phyloP scores from a whole-genome alignment of 2,797 vertebrate species.

The Hirundo rustica region DNA sequence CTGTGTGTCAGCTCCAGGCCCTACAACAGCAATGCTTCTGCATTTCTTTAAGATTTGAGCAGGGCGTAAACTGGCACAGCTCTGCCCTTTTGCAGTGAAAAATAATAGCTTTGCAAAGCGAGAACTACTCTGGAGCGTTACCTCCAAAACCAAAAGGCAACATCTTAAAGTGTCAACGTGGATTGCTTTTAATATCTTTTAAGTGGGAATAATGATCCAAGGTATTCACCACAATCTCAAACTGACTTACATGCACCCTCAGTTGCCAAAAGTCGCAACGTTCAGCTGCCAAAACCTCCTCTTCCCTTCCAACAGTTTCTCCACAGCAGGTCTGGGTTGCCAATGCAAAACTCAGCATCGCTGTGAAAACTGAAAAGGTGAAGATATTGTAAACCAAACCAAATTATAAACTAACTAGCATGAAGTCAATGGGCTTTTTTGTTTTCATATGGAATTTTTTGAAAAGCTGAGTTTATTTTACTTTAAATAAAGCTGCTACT shows the following conservation, averaged over 20 bases:
- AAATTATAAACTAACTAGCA: background rate
- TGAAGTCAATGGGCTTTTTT: conserved; percentile 29
- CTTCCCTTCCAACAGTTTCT: conserved; percentile 50
- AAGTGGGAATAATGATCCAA: conserved; percentile 35
- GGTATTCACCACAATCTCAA: conserved; percentile 13
- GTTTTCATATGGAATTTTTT: conserved; percentile 38
- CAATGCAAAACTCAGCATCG: conserved; percentile 24
- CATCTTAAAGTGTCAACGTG: background rate
- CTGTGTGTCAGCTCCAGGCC: background rate
- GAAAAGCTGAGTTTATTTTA: conserved; percentile 47
- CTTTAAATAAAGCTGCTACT: conserved; percentile 46
- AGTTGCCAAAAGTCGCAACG: conserved; percentile 17
- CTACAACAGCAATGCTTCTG: background rate
- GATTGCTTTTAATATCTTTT: conserved; percentile 13
- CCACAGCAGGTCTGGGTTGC: conserved; percentile 12
- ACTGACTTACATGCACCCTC: background rate
- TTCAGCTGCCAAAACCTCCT: conserved; percentile 40
- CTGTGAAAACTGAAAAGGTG: conserved; percentile 46
- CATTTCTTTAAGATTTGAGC: background rate
- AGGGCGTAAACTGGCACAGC: background rate
- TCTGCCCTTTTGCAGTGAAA: background rate
- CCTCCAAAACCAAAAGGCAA: conserved; percentile 30
- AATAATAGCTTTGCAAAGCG: background rate
- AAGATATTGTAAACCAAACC: conserved; percentile 36
- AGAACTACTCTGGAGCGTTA: background rate